Percentiles rank a stretch among this genome's conserved stretches.
These are phyloP conservation scores for Laspeyria flexula DNA, from an alignment of 2,888 invertebrate genomes.

Conservation along the genomic window DNA sequence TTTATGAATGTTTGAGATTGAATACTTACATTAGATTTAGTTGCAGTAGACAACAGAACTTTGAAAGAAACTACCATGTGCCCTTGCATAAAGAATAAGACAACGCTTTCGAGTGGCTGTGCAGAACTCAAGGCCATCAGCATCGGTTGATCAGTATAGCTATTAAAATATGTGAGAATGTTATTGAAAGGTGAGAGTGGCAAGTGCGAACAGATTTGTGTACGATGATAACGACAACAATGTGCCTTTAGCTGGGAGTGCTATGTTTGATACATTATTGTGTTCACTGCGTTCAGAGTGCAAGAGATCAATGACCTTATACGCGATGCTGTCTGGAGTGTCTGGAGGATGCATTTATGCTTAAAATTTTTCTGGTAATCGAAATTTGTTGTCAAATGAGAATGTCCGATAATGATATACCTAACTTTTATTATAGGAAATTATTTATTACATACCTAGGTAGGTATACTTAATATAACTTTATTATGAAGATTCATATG, in stretches of 20 bases:
- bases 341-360: neutral
- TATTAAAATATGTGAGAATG: neutral
- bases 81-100: conserved; percentile 1
- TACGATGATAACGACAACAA: neutral
- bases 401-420: too few relatives aligned
- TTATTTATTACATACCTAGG: too few relatives aligned
- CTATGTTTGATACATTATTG: neutral
- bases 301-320: neutral
- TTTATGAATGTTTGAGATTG: too few relatives aligned
- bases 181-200: conserved; percentile 4
- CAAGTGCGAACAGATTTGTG: neutral
- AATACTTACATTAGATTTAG: too few relatives aligned
- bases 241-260: too few relatives aligned
- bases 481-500: too few relatives aligned
- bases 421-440: too few relatives aligned
- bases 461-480: too few relatives aligned
- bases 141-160: neutral
- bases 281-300: neutral
- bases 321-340: neutral
- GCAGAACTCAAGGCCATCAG: neutral
- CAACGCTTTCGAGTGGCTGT: neutral
- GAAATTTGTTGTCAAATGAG: too few relatives aligned
- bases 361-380: too few relatives aligned
- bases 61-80: neutral
- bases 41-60: too few relatives aligned